These are phyloP conservation scores for Cynopterus brachyotis DNA, from an alignment of 2,113 vertebrate genomes.

Conservation along the genomic window DNA sequence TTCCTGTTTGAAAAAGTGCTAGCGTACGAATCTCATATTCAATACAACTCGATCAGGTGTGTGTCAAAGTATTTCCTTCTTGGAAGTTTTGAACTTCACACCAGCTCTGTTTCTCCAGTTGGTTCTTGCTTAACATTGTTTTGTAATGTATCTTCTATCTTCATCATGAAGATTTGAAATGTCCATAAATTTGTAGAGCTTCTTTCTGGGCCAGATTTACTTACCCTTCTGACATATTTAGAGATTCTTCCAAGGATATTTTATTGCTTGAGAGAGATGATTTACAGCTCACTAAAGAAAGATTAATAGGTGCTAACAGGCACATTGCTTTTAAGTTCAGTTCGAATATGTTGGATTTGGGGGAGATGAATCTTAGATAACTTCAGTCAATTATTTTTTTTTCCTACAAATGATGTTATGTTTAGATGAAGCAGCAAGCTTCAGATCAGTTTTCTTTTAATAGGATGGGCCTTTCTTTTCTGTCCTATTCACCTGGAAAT, in stretches of 20 bases:
- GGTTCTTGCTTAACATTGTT: conserved; percentile 4
- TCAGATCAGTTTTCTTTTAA: background rate
- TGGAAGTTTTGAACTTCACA: background rate
- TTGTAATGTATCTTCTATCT: background rate
- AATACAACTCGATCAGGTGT: background rate
- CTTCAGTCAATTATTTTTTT: background rate
- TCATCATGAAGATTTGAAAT: conserved; percentile 20
- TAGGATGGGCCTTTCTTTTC: background rate
- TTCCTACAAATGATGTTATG: no score
- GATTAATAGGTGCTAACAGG: background rate
- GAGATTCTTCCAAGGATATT: conserved; percentile 23
- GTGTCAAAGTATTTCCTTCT: background rate
- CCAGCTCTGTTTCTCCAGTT: background rate
- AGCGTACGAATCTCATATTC: background rate
- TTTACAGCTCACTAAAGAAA: conserved; percentile 45
- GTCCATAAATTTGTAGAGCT: background rate
- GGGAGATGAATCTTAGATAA: conserved; percentile 14
- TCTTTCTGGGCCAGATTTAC: background rate
- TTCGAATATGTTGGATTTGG: background rate
- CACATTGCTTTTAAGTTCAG: background rate
- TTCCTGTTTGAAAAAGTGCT: background rate
- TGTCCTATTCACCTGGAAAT: background rate
- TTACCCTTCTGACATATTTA: conserved; percentile 33
- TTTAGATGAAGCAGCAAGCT: background rate
- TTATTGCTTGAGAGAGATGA: conserved; percentile 1